A percentile compares a stretch with the other conserved stretches of the same genome.
These are phyloP conservation scores for Hofmannophila pseudospretella DNA, from an alignment of 2,888 invertebrate genomes.

Conservation along the genomic window DNA sequence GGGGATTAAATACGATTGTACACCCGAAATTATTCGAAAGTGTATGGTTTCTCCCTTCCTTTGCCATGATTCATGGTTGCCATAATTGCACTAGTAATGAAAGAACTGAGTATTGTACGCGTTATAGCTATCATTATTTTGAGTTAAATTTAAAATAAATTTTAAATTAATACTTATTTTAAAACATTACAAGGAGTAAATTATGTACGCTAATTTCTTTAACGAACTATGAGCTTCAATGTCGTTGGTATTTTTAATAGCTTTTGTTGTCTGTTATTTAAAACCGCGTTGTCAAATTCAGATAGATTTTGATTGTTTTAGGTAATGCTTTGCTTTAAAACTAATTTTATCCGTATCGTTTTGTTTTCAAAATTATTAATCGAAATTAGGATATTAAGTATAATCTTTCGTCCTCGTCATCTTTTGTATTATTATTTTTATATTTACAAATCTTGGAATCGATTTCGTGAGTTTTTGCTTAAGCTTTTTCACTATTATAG, in stretches of 20 bases:
- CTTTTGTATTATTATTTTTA: not conserved
- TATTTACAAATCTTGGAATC: conserved; percentile 55
- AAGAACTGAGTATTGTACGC: not conserved
- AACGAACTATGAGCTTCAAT: conserved; percentile 25
- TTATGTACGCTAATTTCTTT: conserved; percentile 41
- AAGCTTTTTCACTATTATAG: conserved; percentile 24
- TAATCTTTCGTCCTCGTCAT: not conserved
- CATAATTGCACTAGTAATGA: too few species aligned
- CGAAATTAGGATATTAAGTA: not conserved
- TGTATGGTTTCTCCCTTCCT: too few species aligned
- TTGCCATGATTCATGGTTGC: too few species aligned
- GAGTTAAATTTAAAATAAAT: conserved; percentile 29
- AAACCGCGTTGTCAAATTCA: conserved; percentile 5
- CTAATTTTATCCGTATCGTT: conserved; percentile 4
- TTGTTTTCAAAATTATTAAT: not conserved
- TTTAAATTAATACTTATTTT: conserved; percentile 58
- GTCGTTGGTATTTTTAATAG: conserved; percentile 33
- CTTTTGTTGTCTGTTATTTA: conserved; percentile 21
- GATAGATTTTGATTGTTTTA: conserved; percentile 9
- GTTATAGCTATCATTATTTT: conserved; percentile 20
- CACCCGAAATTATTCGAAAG: too few species aligned
- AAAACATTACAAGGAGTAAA: conserved; percentile 76
- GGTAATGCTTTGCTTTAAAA: conserved; percentile 22
- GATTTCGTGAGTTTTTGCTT: conserved; percentile 56
- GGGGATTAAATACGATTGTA: too few species aligned